Evolutionary conservation across 2,113 vertebrate genomes (phyloP).

Genomic region (Perca schrenkii): DNA sequence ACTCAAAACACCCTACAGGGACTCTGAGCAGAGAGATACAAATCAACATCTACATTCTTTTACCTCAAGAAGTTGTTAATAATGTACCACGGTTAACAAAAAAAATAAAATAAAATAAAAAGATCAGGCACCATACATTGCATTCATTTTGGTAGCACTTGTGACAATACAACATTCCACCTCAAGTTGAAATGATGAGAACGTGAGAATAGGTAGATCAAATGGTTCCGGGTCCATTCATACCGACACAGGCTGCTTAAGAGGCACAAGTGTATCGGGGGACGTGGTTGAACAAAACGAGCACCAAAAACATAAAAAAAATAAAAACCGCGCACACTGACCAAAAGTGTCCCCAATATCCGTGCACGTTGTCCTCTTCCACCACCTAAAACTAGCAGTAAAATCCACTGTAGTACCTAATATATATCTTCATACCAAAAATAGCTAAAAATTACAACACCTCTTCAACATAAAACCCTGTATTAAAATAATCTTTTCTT

Average conservation of each 20-base stretch:
- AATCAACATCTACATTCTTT: slow-evolving; percentile 50
- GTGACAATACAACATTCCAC: slow-evolving; percentile 52
- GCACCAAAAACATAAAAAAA: not conserved
- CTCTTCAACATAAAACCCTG: slow-evolving; percentile 82
- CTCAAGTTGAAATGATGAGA: slow-evolving; percentile 31
- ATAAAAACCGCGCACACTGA: slow-evolving; percentile 45
- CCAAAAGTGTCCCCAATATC: slow-evolving; percentile 44
- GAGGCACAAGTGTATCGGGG: slow-evolving; percentile 57
- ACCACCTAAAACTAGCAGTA: slow-evolving; percentile 67
- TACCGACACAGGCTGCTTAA: slow-evolving; percentile 49
- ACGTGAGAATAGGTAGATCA: slow-evolving; percentile 31
- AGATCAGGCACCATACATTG: slow-evolving; percentile 42
- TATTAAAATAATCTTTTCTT: slow-evolving; percentile 74
- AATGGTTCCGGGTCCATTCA: slow-evolving; percentile 48
- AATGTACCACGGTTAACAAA: slow-evolving; percentile 64
- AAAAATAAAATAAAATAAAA: slow-evolving; percentile 15
- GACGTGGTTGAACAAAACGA: not conserved
- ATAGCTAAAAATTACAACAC: slow-evolving; percentile 72
- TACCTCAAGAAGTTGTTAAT: slow-evolving; percentile 42
- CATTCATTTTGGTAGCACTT: slow-evolving; percentile 55
- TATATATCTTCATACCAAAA: slow-evolving; percentile 82
- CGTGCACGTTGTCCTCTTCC: slow-evolving; percentile 69
- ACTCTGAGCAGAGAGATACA: slow-evolving; percentile 39
- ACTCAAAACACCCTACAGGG: slow-evolving; percentile 26
- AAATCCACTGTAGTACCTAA: slow-evolving; percentile 82